Evolutionary conservation across 2,888 invertebrate species (phyloP).

Genomic region (Amaurobius ferox): DNA sequence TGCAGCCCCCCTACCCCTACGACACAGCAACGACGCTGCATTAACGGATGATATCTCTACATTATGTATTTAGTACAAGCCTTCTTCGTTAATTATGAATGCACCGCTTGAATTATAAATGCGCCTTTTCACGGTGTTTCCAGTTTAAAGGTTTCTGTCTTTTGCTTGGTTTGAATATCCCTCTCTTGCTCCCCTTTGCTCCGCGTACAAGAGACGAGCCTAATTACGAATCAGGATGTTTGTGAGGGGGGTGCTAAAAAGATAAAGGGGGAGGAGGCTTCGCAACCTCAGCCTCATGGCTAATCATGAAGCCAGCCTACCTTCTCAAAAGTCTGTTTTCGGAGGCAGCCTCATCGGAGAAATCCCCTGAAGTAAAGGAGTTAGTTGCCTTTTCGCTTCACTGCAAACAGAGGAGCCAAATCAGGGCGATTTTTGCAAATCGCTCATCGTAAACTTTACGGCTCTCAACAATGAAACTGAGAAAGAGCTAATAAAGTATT

Average conservation of each 20-base stretch:
- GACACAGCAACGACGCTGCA: constrained; percentile 48
- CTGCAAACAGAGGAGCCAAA: neutral
- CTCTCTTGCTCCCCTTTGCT: constrained; percentile 19
- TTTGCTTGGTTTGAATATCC: constrained; percentile 57
- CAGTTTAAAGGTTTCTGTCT: constrained; percentile 69
- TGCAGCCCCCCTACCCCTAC: constrained; percentile 23
- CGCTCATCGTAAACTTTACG: constrained; percentile 1
- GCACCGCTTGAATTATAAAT: constrained; percentile 68
- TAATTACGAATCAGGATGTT: constrained; percentile 55
- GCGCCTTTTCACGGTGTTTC: constrained; percentile 71
- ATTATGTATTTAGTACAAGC: constrained; percentile 73
- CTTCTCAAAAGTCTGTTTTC: constrained; percentile 27
- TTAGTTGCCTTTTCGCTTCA: constrained; percentile 6
- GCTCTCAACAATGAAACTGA: constrained; percentile 18
- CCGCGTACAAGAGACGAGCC: constrained; percentile 32
- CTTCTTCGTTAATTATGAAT: constrained; percentile 72
- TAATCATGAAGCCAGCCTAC: constrained; percentile 44
- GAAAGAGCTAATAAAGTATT: neutral
- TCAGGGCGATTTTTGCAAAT: neutral
- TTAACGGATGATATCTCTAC: constrained; percentile 72
- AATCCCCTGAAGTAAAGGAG: constrained; percentile 29
- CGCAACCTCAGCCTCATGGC: constrained; percentile 42
- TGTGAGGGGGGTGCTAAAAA: constrained; percentile 4
- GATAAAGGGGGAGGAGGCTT: constrained; percentile 21
- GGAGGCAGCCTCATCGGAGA: constrained; percentile 16